Evolutionary conservation across 1,140 invertebrate genomes (phyloP).

Genomic region (Drosophila simulans): DNA sequence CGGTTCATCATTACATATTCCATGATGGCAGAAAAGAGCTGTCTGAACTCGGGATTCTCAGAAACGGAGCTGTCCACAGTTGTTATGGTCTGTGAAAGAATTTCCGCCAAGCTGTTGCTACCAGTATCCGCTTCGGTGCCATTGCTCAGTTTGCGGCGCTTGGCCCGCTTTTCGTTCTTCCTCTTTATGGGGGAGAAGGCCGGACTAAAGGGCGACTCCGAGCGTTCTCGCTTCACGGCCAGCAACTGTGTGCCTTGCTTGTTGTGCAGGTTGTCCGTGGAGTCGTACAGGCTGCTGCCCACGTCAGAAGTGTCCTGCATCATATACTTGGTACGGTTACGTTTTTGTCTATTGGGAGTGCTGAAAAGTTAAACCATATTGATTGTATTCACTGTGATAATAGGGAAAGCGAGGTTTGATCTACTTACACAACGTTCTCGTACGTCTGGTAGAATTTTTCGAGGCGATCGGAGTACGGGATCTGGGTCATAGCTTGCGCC

Average conservation of each 20-base stretch:
- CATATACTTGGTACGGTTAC: conserved; percentile 47
- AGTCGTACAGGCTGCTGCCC: conserved; percentile 73
- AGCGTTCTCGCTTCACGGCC: conserved; percentile 67
- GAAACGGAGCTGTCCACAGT: conserved; percentile 11
- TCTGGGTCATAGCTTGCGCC: conserved; percentile 54
- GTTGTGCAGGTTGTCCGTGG: conserved; percentile 57
- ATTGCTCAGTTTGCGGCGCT: conserved; percentile 60
- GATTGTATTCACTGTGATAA: too few relatives aligned
- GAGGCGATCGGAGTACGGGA: conserved; percentile 62
- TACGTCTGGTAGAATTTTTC: conserved; percentile 79
- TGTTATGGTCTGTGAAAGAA: neutral
- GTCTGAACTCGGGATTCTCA: conserved; percentile 56
- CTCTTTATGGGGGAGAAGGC: conserved; percentile 70
- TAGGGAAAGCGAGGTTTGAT: neutral
- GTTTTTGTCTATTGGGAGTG: conserved; percentile 48
- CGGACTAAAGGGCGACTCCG: conserved; percentile 67
- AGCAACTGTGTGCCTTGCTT: conserved; percentile 12
- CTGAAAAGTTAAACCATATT: conserved; percentile 9
- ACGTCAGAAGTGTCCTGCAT: conserved; percentile 62
- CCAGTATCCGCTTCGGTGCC: conserved; percentile 42
- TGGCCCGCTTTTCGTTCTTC: conserved; percentile 49
- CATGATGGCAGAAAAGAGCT: conserved; percentile 54
- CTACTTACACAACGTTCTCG: conserved; percentile 59
- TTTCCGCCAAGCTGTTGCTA: neutral
- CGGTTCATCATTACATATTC: conserved; percentile 66